These are phyloP conservation scores for Meiosimyza decipiens DNA, from an alignment of 2,888 invertebrate species.

Conservation along the genomic window DNA sequence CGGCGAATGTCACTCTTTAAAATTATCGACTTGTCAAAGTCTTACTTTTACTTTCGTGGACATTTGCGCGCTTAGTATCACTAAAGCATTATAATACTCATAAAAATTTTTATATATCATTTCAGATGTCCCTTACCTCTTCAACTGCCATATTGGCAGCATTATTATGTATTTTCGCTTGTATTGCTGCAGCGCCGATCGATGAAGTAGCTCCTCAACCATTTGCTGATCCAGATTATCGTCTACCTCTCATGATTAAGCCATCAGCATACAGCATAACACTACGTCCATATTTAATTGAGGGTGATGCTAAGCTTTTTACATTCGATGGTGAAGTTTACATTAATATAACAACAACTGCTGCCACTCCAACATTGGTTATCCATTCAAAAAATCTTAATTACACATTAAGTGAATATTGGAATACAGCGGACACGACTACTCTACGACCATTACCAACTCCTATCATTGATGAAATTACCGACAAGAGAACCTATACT, in stretches of 20 bases:
- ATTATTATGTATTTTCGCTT: constrained; percentile 45
- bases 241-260: constrained; percentile 59
- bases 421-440: constrained; percentile 38
- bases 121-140: constrained; percentile 35
- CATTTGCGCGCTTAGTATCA: no score
- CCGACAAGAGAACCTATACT: constrained; percentile 67
- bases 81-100: no score
- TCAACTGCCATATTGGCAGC: constrained; percentile 45
- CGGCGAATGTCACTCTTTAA: no score
- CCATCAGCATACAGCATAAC: constrained; percentile 71
- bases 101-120: background rate
- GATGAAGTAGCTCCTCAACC: constrained; percentile 37
- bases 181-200: constrained; percentile 44
- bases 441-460: constrained; percentile 51
- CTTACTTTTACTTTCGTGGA: no score
- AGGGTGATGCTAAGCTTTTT: constrained; percentile 54
- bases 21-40: no score
- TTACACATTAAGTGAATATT: constrained; percentile 49
- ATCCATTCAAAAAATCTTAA: constrained; percentile 69
- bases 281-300: constrained; percentile 69
- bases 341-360: constrained; percentile 68
- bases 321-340: constrained; percentile 62
- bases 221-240: constrained; percentile 45
- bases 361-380: constrained; percentile 65
- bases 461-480: constrained; percentile 49